Evolutionary conservation across 2,113 vertebrate species (phyloP).

Genomic region (Holacanthus passer): DNA sequence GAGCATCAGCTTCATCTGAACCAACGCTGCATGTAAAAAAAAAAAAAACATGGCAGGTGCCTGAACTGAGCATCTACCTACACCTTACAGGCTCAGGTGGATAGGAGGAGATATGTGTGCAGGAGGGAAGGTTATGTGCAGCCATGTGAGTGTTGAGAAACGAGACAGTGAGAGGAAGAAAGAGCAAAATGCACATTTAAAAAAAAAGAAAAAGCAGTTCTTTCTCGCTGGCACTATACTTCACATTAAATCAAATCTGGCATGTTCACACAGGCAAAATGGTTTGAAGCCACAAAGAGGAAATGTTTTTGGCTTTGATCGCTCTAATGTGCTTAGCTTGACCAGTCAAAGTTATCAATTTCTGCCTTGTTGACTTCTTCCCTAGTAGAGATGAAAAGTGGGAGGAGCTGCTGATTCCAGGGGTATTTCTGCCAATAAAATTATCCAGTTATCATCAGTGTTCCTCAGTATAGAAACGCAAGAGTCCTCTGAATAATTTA

Average conservation of each 20-base stretch:
- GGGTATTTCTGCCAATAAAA: background rate
- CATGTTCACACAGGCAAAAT: background rate
- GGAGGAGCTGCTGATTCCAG: no score
- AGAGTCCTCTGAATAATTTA: background rate
- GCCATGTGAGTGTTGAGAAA: background rate
- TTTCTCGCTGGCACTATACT: background rate
- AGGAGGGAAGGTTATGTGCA: background rate
- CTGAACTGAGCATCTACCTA: background rate
- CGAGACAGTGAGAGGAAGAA: background rate
- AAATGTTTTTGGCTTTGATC: conserved; percentile 16
- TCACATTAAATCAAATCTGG: background rate
- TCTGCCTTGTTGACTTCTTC: background rate
- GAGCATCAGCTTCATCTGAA: conserved; percentile 50
- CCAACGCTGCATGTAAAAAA: conserved; percentile 18
- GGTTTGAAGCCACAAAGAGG: conserved; percentile 7
- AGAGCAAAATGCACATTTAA: background rate
- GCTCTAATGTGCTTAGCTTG: background rate
- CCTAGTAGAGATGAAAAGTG: background rate
- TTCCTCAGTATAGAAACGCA: background rate
- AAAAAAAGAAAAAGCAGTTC: background rate
- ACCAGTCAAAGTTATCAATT: background rate
- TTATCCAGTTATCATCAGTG: background rate
- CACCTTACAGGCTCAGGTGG: conserved; percentile 27
- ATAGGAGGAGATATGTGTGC: background rate
- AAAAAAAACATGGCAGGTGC: conserved; percentile 31